These are phyloP conservation scores for Leptarthrus brevirostris DNA, from an alignment of 2,888 invertebrate genomes.

Conservation along the genomic window DNA sequence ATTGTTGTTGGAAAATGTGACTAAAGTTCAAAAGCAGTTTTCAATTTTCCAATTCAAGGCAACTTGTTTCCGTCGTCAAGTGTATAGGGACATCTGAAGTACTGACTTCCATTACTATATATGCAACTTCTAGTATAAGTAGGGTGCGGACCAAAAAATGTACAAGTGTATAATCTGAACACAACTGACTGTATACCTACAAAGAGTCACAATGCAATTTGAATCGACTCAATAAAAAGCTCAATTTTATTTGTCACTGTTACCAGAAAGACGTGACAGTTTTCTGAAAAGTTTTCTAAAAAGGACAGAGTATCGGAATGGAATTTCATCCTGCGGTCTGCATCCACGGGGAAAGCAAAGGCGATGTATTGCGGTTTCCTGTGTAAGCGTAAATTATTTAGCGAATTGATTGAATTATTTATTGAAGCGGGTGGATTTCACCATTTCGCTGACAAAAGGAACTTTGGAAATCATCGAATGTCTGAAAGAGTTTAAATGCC, in stretches of 20 bases:
- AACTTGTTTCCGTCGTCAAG: constrained; percentile 30
- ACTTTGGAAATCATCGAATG: not conserved
- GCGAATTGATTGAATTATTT: constrained; percentile 41
- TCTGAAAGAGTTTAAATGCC: not conserved
- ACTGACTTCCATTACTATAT: constrained; percentile 37
- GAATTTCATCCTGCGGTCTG: constrained; percentile 24
- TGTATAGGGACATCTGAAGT: constrained; percentile 32
- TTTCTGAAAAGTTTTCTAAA: constrained; percentile 49
- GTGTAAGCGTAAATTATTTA: constrained; percentile 39
- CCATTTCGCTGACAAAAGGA: constrained; percentile 15
- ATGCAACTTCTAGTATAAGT: constrained; percentile 2
- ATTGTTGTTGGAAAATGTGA: constrained; percentile 15
- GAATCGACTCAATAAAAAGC: constrained; percentile 58
- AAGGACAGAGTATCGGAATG: constrained; percentile 12
- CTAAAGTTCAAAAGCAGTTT: constrained; percentile 46
- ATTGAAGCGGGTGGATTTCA: constrained; percentile 12
- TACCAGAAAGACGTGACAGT: constrained; percentile 57
- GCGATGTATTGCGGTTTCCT: constrained; percentile 37
- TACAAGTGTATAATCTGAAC: constrained; percentile 28
- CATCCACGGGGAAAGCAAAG: constrained; percentile 23
- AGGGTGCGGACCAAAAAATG: constrained; percentile 28
- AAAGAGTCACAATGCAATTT: constrained; percentile 57
- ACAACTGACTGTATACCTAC: constrained; percentile 32
- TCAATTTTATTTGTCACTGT: constrained; percentile 59
- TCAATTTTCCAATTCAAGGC: constrained; percentile 44